Percentiles rank a stretch among this genome's conserved stretches.
phyloP scores from a whole-genome alignment of 1,140 invertebrate species.

The Achatina immaculata region DNA sequence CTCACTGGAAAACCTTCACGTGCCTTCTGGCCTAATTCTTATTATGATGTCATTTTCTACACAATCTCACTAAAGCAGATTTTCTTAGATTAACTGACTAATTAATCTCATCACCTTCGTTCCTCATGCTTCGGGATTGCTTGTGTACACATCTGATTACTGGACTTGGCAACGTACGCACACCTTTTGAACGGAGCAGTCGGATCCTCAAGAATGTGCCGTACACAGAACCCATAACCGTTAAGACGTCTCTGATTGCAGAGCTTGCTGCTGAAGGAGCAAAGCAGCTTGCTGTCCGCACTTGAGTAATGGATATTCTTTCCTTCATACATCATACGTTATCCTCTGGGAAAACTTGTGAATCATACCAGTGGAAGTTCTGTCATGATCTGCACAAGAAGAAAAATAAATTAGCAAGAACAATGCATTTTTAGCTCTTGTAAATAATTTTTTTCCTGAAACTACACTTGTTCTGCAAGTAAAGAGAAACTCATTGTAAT shows the following conservation, averaged over 20 bases:
- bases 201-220: constrained; percentile 71
- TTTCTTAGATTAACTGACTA: too few species aligned
- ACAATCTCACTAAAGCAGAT: too few species aligned
- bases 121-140: constrained; percentile 72
- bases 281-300: constrained; percentile 73
- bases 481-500: too few species aligned
- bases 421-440: neutral
- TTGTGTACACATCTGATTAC: constrained; percentile 71
- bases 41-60: too few species aligned
- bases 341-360: constrained; percentile 18
- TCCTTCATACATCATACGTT: constrained; percentile 73
- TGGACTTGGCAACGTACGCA: constrained; percentile 71
- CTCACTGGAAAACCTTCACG: too few species aligned
- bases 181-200: constrained; percentile 72
- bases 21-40: too few species aligned
- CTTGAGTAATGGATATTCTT: constrained; percentile 74
- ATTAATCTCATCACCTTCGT: too few species aligned
- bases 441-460: neutral
- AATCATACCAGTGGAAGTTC: constrained; percentile 6
- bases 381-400: constrained; percentile 20
- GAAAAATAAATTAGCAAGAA: neutral
- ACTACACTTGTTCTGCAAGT: too few species aligned
- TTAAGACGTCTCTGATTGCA: constrained; percentile 74
- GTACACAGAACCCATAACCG: constrained; percentile 74
- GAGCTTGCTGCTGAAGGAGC: constrained; percentile 73